Evolutionary conservation across 2,888 invertebrate genomes (phyloP).

Genomic region (Ganaspis brasiliensis): DNA sequence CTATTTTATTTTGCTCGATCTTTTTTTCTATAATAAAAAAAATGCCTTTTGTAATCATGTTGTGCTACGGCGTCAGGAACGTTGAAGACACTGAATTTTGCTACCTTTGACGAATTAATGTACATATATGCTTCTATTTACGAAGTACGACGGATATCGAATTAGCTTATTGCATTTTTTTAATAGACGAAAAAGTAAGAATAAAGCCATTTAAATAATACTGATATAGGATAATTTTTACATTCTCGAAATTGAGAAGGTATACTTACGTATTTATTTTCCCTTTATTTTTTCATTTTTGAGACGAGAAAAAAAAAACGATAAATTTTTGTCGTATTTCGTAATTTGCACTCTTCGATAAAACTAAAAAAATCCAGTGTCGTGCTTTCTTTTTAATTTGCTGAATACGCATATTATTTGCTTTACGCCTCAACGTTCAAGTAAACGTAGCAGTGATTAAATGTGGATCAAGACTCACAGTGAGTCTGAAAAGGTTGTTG

Average conservation of each 20-base stretch:
- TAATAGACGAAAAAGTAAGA: neutral
- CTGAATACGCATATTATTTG: neutral
- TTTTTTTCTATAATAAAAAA: conserved; percentile 19
- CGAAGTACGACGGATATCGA: conserved; percentile 34
- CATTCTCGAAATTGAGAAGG: neutral
- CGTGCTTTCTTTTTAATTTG: conserved; percentile 10
- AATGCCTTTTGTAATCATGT: conserved; percentile 37
- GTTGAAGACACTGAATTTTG: conserved; percentile 43
- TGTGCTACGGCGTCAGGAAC: conserved; percentile 39
- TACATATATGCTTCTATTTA: conserved; percentile 31
- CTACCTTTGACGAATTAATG: conserved; percentile 33
- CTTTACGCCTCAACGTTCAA: conserved; percentile 33
- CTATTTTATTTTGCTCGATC: conserved; percentile 11
- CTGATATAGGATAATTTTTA: neutral
- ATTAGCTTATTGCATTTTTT: conserved; percentile 4
- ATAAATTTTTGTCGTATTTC: conserved; percentile 31
- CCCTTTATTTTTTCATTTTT: neutral
- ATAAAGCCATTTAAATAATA: neutral
- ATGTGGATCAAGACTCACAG: conserved; percentile 34
- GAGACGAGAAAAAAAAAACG: neutral
- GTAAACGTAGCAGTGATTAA: conserved; percentile 38
- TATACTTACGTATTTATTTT: too few species aligned
- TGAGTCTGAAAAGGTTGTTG: conserved; percentile 37
- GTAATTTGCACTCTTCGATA: conserved; percentile 28
- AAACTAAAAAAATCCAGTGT: conserved; percentile 33